phyloP scores from a whole-genome alignment of 1,140 invertebrate species.

The Metopolophium dirhodum region DNA sequence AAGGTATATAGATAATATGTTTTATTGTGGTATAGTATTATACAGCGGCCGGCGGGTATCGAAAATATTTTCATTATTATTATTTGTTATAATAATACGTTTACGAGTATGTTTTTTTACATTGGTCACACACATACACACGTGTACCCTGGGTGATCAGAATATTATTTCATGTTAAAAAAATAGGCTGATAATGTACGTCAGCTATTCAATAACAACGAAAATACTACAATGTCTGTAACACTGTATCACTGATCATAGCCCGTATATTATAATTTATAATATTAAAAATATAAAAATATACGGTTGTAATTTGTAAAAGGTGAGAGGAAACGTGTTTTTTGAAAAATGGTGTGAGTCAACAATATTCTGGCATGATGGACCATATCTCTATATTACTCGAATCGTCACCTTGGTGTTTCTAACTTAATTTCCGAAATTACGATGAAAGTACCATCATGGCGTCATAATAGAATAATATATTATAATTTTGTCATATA shows the following conservation, averaged over 20 bases:
- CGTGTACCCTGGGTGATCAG: not conserved
- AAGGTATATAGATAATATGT: not conserved
- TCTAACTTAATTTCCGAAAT: not conserved
- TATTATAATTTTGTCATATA: not conserved
- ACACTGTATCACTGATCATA: not conserved
- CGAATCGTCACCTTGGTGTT: not conserved
- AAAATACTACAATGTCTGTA: not conserved
- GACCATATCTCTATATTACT: not conserved
- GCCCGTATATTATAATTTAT: not conserved
- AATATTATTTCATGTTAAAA: not conserved
- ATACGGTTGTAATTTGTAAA: not conserved
- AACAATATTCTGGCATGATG: not conserved
- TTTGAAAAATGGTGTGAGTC: not conserved
- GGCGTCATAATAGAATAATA: not conserved
- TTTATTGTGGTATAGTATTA: not conserved
- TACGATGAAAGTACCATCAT: not conserved
- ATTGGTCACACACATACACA: not conserved
- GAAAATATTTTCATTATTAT: not conserved
- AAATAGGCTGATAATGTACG: not conserved
- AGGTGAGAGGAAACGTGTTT: not conserved
- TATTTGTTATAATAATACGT: not conserved
- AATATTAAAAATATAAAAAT: too few species aligned
- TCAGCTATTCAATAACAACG: not conserved
- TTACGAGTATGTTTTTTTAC: not conserved
- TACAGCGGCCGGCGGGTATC: not conserved